phyloP scores from a whole-genome alignment of 2,797 vertebrate genomes.

The Amblyraja radiata region DNA sequence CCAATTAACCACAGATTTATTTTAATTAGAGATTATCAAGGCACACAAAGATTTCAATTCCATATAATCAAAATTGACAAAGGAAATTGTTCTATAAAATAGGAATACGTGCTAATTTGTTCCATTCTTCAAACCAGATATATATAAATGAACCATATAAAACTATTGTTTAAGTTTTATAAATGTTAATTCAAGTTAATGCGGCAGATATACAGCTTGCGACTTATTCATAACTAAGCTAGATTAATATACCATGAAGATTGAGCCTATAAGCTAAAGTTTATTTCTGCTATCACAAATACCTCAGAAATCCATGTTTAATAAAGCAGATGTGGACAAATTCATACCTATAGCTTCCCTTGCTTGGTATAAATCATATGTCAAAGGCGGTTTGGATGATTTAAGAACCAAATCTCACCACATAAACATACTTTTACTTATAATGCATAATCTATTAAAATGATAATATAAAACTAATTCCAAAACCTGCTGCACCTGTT shows the following conservation, averaged over 20 bases:
- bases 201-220: not conserved
- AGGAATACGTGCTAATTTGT: not conserved
- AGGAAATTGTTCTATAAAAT: not conserved
- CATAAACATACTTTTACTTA: not conserved
- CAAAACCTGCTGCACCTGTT: not conserved
- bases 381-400: not conserved
- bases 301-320: not conserved
- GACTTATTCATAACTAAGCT: not conserved
- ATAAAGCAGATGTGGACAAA: not conserved
- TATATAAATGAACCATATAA: not conserved
- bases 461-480: not conserved
- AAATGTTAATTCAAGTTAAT: constrained; percentile 1
- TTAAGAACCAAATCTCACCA: not conserved
- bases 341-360: not conserved
- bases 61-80: not conserved
- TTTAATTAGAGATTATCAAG: not conserved
- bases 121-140: not conserved
- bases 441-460: not conserved
- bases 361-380: not conserved
- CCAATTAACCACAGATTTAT: not conserved
- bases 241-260: not conserved
- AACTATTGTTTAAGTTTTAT: not conserved
- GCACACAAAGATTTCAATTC: too few relatives aligned
- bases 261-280: not conserved
- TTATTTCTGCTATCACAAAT: not conserved